Base-by-base conservation (phyloP, 2,113 vertebrate genomes). In the Cheirogaleus medius region DNA sequence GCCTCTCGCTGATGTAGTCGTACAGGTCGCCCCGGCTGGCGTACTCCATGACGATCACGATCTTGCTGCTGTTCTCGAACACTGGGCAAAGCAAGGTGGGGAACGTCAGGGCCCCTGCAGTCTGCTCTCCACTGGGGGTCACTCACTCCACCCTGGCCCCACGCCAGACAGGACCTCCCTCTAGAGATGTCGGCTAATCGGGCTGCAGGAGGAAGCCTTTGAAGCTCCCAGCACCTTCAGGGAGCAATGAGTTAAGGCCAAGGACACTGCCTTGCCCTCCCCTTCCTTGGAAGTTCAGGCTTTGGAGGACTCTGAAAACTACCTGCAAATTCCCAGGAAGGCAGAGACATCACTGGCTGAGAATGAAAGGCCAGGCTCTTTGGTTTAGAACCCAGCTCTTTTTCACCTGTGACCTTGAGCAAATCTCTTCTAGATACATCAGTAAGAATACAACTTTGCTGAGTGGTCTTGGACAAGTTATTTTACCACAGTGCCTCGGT, bases 11-110 rank as follows among this genome's bases (percentile, higher is more conserved):
- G 98, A 99, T 99, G 98, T 99, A 99, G 87, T 99, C 99, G 1
- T 99, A 99, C 58, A 99, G 99, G 96, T 99, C 99, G 0, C 99
- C 99, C 8, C 97, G 98, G 98, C 99, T 99, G 98, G 99, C 99
- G 0, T 99, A 99, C 56, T 99, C 99, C 99, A 99, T 99, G 98
- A 99, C 99, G 0, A 99, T 99, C 96, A 99, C 99, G 0, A 99
- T 99, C 98, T 99, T 99, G 98, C 99, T 99, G 98, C 99, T 99
- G 98, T 99, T 99, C 97, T 99, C 99, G 73, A 99, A 99, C 95
- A 99, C 99, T 99, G 97, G 4, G 2, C 0, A 73, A 69, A 25
- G 47, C 20, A 25, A 87, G 78, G 3, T 0, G 0, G 56, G 82
- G 21, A 5, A 13, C 0, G 34, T 98, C 76, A 98, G 97, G 49